Evolutionary conservation across 2,888 invertebrate genomes (phyloP), one percentile per base, ranked within the genome.

Genomic region (Limenitis camilla): DNA sequence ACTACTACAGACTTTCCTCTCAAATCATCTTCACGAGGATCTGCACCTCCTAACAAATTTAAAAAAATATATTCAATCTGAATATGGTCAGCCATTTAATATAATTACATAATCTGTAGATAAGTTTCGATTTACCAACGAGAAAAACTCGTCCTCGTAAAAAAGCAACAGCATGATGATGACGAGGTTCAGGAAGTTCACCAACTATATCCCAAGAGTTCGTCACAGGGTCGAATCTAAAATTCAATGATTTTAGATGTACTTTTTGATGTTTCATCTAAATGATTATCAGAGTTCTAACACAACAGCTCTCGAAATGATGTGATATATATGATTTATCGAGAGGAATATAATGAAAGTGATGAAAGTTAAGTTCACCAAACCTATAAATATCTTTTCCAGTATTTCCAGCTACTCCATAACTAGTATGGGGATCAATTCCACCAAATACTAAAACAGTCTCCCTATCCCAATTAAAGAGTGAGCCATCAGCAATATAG

Each of bases 391-490:
- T 90, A 66, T 91, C 89, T 66, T 89, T 91, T 5, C 92, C 92
- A 3, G 89, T 88, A 59, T 92, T 92, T 27, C 86, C 81, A 0
- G 83, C 83, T 1, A 76, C 61, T 0, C 90, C 90, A 60, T 89
- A 90, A 4, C 86, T 71, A 9, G 79, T 81, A 63, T 91, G 91
- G 5, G 92, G 91, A 72, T 93, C 91, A 28, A 91, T 88, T 4
- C 93, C 93, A 5, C 93, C 93, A 64, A 93, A 91, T 10, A 93
- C 89, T 8, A 93, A 72, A 5, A 93, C 88, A 0, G 91, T 89
- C 66, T 92, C 91, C 31, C 88, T 77, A 46, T 90, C 90, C 66
- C 85, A 81, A 60, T 88, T 87, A 65, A 90, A 90, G 2, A 91
- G 72, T 0, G 90, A 90, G 0, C 82, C 83, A 30, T 88, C 87